Base-by-base conservation (phyloP, 2,888 invertebrate species). In the Diaphora mendica region DNA sequence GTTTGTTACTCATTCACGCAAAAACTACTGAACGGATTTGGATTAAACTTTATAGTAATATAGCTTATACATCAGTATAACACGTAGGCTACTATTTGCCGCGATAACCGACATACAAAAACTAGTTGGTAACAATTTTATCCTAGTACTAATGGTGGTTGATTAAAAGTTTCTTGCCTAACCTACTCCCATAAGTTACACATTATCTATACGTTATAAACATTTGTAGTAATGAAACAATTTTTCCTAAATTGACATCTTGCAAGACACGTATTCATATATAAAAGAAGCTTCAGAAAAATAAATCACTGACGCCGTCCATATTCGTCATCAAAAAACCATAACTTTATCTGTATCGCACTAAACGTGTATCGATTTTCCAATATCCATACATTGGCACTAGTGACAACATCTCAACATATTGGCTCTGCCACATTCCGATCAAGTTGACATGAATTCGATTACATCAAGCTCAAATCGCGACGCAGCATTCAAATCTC, bases 391-490 rank as follows among this genome's bases (percentile, higher is more conserved):
- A 62, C 26, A 15, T 30, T 17, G 26, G 7, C 8, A 62, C 30
- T 62, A 20, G 35, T 39, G 33, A 23, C 30, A 64, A 35, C 48
- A 13, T 9, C 48, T 48, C 33, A n/a, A 39, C 64, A 65, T 35
- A 55, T 65, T 30, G 8, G 66, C 4, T 67, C 59, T 42, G n/a
- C n/a, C 70, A 23, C 62, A 64, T 74, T 77, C 71, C 73, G 62
- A 72, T 67, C 26, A 66, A 77, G 73, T 84, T 75, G 85, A 79
- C 81, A 76, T 68, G 72, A 75, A 82, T 80, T 79, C 82, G 74
- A 83, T 83, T 84, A 80, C 73, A 78, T 80, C 77, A 82, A 72
- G 67, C 73, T 64, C 71, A 67, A 62, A 64, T 73, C 71, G n/a
- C 26, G 76, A 75, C 74, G 66, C 74, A 68, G 70, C 44, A 30